Evolutionary conservation across 1,140 invertebrate genomes (phyloP), one percentile per base, ranked within the genome.

Genomic region (Tetranychus urticae): DNA sequence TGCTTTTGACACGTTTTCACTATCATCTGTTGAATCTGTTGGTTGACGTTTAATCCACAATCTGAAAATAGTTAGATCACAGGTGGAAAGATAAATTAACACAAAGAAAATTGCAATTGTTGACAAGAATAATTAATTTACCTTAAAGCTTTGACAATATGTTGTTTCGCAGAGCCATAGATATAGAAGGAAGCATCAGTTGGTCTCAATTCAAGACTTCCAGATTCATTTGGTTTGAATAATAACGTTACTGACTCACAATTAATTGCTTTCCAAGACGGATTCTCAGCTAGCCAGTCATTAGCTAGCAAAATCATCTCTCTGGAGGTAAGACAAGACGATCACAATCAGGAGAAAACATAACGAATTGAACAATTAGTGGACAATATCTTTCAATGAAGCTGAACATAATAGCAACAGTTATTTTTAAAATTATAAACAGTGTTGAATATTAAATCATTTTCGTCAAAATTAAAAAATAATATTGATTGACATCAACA

Each of bases 221-320:
- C 35, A 37, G 7, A 5, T 31, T 64, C 63, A 37, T 64, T 61
- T 31, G 46, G 58, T 56, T 64, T 64, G 56, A 37, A 62, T 23
- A 62, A 36, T 13, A 64, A 23, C 2, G 57, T 64, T 1, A 64
- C 54, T 55, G 63, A 64, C 62, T 65, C 64, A 56, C 64, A 64
- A 58, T 60, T 65, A 13, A 64, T 33, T 7, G 62, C 60, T 58
- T 59, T 56, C 62, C 63, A 65, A 7, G 56, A n/a, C 5, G 36
- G 14, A 62, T 65, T 54, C 13, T 58, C 34, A 34, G 59, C 46
- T 3, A 65, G 52, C 64, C 64, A 65, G 23, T 59, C 33, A 54
- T 65, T 65, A 14, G 64, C 64, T 31, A 54, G 39, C 14, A 64
- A 60, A n/a, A 65, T 60, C 60, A 65, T 64, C n/a, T 36, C 33